Percentiles rank a stretch among this genome's conserved stretches.
These are phyloP conservation scores for Metalampra italica DNA, from an alignment of 2,888 invertebrate genomes.

Conservation along the genomic window DNA sequence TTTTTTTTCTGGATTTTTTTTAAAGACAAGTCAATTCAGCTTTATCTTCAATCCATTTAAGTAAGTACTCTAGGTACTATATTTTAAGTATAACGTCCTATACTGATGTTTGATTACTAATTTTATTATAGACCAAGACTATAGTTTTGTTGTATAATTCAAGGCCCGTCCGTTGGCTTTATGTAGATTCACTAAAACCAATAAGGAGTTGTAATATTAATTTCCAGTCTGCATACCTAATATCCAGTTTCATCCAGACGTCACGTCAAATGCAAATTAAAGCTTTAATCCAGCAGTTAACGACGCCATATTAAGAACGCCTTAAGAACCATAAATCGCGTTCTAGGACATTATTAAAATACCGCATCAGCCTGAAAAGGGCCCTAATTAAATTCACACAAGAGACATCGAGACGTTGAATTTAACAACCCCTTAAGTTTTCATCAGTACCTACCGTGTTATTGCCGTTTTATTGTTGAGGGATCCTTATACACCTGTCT, in stretches of 20 bases:
- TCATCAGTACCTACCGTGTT: slow-evolving; percentile 35
- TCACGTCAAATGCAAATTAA: slow-evolving; percentile 38
- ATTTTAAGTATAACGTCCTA: too few species aligned
- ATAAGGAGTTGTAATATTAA: too few species aligned
- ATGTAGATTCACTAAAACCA: too few species aligned
- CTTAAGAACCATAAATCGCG: slow-evolving; percentile 53
- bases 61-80: too few species aligned
- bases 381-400: slow-evolving; percentile 69
- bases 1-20: too few species aligned
- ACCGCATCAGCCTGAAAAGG: slow-evolving; percentile 54
- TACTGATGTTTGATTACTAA: neutral
- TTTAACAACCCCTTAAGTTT: slow-evolving; percentile 62
- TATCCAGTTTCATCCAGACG: slow-evolving; percentile 13
- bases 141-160: too few species aligned
- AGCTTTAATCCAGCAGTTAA: slow-evolving; percentile 48
- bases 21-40: too few species aligned
- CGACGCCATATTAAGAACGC: slow-evolving; percentile 37
- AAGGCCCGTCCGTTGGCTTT: too few species aligned
- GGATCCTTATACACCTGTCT: too few species aligned
- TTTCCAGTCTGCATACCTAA: neutral
- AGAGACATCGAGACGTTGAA: slow-evolving; percentile 56
- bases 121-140: too few species aligned
- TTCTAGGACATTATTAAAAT: slow-evolving; percentile 62
- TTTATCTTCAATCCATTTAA: too few species aligned
- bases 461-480: neutral